phyloP scores from a whole-genome alignment of 2,113 vertebrate species.

The Toxotes chatareus region DNA sequence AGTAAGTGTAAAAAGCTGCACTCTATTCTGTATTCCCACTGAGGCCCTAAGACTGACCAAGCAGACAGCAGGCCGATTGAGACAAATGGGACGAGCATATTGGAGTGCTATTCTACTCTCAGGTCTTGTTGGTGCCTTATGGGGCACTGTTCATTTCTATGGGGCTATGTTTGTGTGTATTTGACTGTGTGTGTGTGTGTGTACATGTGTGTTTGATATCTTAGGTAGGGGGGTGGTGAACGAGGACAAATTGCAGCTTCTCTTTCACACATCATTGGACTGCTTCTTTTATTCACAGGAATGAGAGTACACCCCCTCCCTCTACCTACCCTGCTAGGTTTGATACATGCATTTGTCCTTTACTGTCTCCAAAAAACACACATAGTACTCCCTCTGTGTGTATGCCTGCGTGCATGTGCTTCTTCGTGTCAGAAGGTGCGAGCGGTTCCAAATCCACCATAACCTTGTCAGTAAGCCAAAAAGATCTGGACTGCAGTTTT shows the following conservation, averaged over 20 bases:
- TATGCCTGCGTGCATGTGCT: not conserved
- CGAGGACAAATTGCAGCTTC: conserved; percentile 67
- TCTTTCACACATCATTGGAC: conserved; percentile 75
- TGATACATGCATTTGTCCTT: conserved; percentile 77
- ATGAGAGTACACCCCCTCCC: conserved; percentile 36
- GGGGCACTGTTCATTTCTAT: conserved; percentile 49
- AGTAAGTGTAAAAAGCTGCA: conserved; percentile 77
- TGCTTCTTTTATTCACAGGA: conserved; percentile 65
- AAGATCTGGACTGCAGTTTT: conserved; percentile 15
- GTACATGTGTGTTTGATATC: conserved; percentile 49
- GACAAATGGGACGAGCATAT: conserved; percentile 77
- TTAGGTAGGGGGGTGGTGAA: conserved; percentile 49
- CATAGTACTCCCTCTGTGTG: conserved; percentile 7
- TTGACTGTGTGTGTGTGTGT: conserved; percentile 28
- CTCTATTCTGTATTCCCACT: conserved; percentile 75
- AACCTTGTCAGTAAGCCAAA: conserved; percentile 46
- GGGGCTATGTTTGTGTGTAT: conserved; percentile 36
- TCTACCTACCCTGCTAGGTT: conserved; percentile 41
- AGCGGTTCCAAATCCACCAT: conserved; percentile 29
- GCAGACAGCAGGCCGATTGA: conserved; percentile 76
- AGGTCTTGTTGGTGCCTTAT: conserved; percentile 63
- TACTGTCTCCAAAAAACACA: conserved; percentile 66
- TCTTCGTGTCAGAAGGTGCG: conserved; percentile 9
- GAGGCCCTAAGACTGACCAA: conserved; percentile 74
- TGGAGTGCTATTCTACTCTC: conserved; percentile 66